These are phyloP conservation scores for Tachycineta bicolor DNA, from an alignment of 2,113 vertebrate species.

Conservation along the genomic window DNA sequence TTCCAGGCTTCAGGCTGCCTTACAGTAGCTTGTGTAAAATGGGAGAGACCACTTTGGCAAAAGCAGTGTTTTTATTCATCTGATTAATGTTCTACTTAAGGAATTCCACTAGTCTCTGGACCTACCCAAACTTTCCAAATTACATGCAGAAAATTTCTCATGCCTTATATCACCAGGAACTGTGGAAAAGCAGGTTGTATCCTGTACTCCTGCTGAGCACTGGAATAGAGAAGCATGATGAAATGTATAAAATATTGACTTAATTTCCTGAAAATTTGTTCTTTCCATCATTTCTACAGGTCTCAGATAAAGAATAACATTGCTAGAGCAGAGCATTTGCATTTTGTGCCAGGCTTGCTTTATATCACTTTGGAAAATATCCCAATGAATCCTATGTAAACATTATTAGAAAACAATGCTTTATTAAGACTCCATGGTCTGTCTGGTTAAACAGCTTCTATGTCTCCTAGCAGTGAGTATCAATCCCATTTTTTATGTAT, in stretches of 20 bases:
- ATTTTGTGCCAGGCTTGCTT: not conserved
- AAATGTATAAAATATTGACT: constrained; percentile 10
- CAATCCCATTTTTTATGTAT: not conserved
- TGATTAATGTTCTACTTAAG: not conserved
- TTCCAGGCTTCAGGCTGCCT: not conserved
- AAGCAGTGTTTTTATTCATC: not conserved
- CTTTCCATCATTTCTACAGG: not conserved
- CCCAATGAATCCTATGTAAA: not conserved
- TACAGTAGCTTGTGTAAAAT: not conserved
- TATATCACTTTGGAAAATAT: constrained; percentile 21
- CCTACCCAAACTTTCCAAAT: not conserved
- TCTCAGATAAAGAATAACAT: not conserved
- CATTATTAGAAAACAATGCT: constrained; percentile 25
- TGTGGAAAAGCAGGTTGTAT: not conserved
- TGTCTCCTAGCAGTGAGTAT: not conserved
- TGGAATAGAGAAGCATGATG: not conserved
- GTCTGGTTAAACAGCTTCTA: not conserved
- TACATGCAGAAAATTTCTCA: not conserved
- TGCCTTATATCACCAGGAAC: not conserved
- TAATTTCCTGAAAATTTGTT: constrained; percentile 2
- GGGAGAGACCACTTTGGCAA: not conserved
- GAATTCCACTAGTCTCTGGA: not conserved
- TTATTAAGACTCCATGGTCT: not conserved
- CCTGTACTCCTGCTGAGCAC: not conserved
- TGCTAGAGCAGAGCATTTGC: not conserved